Evolutionary conservation across 2,888 invertebrate genomes (phyloP).

Genomic region (Spisula solida): DNA sequence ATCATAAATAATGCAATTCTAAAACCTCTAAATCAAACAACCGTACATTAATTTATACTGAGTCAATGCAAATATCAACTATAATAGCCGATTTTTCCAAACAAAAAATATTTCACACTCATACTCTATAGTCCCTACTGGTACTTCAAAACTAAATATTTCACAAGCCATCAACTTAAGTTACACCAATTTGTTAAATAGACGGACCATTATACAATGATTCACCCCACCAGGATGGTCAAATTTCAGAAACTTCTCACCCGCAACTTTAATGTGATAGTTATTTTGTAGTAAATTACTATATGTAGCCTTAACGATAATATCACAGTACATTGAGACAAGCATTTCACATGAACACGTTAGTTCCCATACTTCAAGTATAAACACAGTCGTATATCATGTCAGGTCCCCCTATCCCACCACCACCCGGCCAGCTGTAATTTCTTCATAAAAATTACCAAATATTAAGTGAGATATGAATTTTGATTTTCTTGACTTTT

Average conservation of each 20-base stretch:
- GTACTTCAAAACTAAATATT: conserved; percentile 15
- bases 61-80: not conserved
- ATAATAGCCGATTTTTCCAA: not conserved
- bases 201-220: not conserved
- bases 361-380: no score
- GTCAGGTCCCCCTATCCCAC: no score
- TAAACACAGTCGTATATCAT: no score
- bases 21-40: not conserved
- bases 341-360: not conserved
- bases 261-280: not conserved
- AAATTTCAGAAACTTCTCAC: not conserved
- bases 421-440: no score
- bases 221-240: not conserved
- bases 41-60: not conserved
- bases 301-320: not conserved
- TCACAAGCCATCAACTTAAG: not conserved
- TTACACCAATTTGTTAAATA: not conserved
- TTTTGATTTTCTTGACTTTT: no score
- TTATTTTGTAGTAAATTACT: not conserved
- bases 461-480: no score
- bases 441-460: no score
- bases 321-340: not conserved
- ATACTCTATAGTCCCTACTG: no score
- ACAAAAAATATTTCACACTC: no score
- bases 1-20: not conserved